phyloP scores from a whole-genome alignment of 2,797 vertebrate genomes.

The Paratrypauchen microcephalus region DNA sequence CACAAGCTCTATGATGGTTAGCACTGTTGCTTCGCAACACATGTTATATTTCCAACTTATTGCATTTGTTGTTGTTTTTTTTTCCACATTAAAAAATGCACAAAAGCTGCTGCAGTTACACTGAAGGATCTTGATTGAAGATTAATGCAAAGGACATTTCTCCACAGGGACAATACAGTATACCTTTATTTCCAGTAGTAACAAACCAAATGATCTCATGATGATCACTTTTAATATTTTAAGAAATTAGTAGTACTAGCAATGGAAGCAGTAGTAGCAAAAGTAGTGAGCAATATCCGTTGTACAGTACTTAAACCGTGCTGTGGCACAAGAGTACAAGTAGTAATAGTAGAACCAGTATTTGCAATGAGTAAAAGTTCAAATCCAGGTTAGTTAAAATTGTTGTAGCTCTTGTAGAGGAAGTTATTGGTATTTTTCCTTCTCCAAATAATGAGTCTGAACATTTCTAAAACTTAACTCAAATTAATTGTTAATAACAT shows the following conservation, averaged over 20 bases:
- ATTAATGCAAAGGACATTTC: background rate
- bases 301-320: slow-evolving; percentile 31
- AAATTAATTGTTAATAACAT: background rate
- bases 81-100: background rate
- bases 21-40: background rate
- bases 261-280: background rate
- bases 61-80: background rate
- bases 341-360: too few relatives aligned
- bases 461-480: background rate
- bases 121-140: background rate
- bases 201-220: background rate
- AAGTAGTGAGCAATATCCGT: background rate
- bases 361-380: background rate
- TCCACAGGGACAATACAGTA: background rate
- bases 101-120: background rate
- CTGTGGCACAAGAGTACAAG: too few relatives aligned
- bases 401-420: slow-evolving; percentile 44
- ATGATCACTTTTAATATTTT: background rate
- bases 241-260: background rate
- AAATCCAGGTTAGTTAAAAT: background rate
- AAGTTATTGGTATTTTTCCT: slow-evolving; percentile 16
- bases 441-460: background rate
- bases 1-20: background rate
- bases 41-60: background rate
- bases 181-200: background rate